phyloP scores from a whole-genome alignment of 2,113 vertebrate genomes.

The Gallinago media region DNA sequence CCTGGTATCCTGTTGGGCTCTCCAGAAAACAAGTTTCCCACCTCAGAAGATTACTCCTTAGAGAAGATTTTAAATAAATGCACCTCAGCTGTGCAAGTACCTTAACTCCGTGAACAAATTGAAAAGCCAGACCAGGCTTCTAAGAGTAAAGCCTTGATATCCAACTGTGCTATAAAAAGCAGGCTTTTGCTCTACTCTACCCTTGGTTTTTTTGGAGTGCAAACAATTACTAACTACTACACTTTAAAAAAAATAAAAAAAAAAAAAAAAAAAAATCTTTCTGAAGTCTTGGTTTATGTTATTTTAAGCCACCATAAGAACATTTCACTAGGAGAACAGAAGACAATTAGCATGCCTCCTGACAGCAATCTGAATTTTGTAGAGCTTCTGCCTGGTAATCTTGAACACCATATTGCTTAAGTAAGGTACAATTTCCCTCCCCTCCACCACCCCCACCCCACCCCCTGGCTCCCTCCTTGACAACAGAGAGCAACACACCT shows the following conservation, averaged over 20 bases:
- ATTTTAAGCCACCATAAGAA: not conserved
- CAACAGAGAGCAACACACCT: not conserved
- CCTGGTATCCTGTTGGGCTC: not conserved
- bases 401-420: not conserved
- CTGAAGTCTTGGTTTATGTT: not conserved
- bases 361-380: not conserved
- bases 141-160: not conserved
- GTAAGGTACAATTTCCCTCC: not conserved
- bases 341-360: not conserved
- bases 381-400: not conserved
- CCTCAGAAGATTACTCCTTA: not conserved
- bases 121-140: not conserved
- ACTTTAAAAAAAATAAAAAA: not conserved
- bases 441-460: no score
- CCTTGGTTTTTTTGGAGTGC: not conserved
- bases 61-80: not conserved
- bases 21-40: not conserved
- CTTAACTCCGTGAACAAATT: not conserved
- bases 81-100: not conserved
- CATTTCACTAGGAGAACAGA: not conserved
- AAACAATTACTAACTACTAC: not conserved
- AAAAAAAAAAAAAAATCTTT: not conserved
- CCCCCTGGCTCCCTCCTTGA: not conserved
- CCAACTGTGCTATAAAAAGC: not conserved
- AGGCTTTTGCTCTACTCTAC: not conserved